phyloP scores from a whole-genome alignment of 2,113 vertebrate species.

The Taurulus bubalis region DNA sequence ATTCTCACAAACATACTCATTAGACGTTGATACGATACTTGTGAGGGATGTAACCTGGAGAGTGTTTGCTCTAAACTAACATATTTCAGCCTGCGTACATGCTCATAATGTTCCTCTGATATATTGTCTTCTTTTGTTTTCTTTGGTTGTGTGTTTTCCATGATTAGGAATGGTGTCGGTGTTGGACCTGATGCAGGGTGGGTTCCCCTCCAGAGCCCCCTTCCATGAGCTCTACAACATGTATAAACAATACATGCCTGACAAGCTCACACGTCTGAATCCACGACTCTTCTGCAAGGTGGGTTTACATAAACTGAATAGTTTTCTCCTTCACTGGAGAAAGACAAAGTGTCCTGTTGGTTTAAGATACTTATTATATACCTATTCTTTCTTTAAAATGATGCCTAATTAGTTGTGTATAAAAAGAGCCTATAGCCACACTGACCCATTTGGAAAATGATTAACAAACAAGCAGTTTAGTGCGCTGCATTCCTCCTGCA shows the following conservation, averaged over 20 bases:
- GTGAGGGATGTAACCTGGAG: background rate
- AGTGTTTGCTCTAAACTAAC: background rate
- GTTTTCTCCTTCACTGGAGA: constrained; percentile 18
- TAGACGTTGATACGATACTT: background rate
- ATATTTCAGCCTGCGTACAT: background rate
- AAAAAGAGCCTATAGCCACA: constrained; percentile 9
- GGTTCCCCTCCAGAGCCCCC: constrained; percentile 95
- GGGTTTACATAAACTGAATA: background rate
- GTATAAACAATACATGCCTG: constrained; percentile 97
- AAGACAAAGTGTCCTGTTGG: background rate
- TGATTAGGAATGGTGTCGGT: constrained; percentile 96
- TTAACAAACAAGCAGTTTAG: constrained; percentile 17
- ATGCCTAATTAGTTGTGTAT: constrained; percentile 27
- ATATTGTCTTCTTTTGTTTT: background rate
- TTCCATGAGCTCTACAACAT: constrained; percentile 99
- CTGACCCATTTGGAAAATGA: constrained; percentile 23
- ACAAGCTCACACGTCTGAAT: constrained; percentile 92
- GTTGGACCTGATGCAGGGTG: constrained; percentile 98
- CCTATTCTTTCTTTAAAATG: constrained; percentile 25
- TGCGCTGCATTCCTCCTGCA: background rate
- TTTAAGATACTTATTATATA: constrained; percentile 15
- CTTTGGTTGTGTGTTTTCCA: constrained; percentile 1
- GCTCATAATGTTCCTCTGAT: background rate
- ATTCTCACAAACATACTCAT: background rate
- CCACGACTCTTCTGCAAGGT: constrained; percentile 99